Evolutionary conservation across 2,888 invertebrate species (phyloP), one percentile per base, ranked within the genome.

Genomic region (Ypsolopha scabrella): DNA sequence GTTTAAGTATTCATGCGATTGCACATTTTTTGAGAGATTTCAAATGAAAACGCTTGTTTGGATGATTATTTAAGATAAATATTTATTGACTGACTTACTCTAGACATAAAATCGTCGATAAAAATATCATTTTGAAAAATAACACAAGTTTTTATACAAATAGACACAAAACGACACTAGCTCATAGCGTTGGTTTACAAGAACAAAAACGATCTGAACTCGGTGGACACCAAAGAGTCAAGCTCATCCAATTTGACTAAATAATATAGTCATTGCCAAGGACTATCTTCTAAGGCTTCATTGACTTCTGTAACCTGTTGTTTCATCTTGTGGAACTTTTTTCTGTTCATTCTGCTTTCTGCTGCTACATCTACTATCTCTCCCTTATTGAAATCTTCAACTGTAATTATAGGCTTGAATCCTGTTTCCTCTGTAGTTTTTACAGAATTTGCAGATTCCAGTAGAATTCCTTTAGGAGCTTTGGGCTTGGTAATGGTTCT

Each of bases 241-340:
- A 83, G 61, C 54, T 80, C 72, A 53, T 80, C 80, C 7, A 85
- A 75, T 57, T 83, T 82, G 72, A 81, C 68, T 45, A 80, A 59
- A 61, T 85, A 83, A 73, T 65, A 85, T 86, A 86, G 85, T 86
- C 85, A 86, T 80, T 81, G 68, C 85, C 83, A 85, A 1, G 82
- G 81, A 67, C 79, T 79, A 1, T 82, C 80, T 1, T 83, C 83
- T 1, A 85, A 52, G 0, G 76, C 77, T 36, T 80, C 76, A 41
- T 73, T 77, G 11, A 81, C 65, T 35, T 68, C 65, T 33, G 80
- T 68, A n/a, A 81, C 64, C 34, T 68, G 65, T 33, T 80, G 68
- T 49, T 77, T 80, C 58, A 82, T 70, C 57, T 77, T 75, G 41
- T 68, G 63, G 48, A 81, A 64, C 46, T 75, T 79, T 51, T 75